Evolutionary conservation across 2,113 vertebrate species (phyloP), one percentile per base, ranked within the genome.

Genomic region (Melanostigma gelatinosum): DNA sequence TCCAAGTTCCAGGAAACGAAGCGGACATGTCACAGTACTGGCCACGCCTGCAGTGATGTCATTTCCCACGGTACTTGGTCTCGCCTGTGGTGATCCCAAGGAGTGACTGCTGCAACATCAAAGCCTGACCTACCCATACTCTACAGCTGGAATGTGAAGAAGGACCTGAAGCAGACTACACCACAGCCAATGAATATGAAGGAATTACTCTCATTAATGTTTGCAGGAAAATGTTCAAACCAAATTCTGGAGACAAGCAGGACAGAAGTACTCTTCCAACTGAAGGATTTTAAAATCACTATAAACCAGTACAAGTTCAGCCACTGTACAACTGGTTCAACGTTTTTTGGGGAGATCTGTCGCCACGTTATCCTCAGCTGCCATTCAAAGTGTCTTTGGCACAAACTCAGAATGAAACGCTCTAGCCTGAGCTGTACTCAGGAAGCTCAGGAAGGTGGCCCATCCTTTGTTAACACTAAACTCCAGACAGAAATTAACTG

Each of bases 1-100:
- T 99, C 92, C 98, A 99, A 96, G 98, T 99, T 96, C 98, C 98
- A 88, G 98, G 98, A 94, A 97, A 96, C 92, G 97, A 99, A 95
- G 95, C 96, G 42, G 97, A 99, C 95, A 97, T 99, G 97, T 98
- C 97, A 92, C 98, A 99, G 85, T 99, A 99, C 92, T 99, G 98
- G 98, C 97, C 98, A 91, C 95, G 98, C 92, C 96, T 99, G 95
- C 97, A 99, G 96, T 99, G 97, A 96, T 95, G 83, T 81, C 36
- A 65, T 77, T 57, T 75, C 89, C 92, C 8, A 10, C 4, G 1
- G 36, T 15, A 71, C 9, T 40, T 0, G 1, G 11, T 29, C 16
- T 24, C 29, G 40, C 8, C 27, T 58, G 60, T 36, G 40, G 63
- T 24, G 22, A 62, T 68, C 64, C 71, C 46, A 24, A 24, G 38